phyloP scores from a whole-genome alignment of 2,888 invertebrate genomes.

The Athetis lepigone region DNA sequence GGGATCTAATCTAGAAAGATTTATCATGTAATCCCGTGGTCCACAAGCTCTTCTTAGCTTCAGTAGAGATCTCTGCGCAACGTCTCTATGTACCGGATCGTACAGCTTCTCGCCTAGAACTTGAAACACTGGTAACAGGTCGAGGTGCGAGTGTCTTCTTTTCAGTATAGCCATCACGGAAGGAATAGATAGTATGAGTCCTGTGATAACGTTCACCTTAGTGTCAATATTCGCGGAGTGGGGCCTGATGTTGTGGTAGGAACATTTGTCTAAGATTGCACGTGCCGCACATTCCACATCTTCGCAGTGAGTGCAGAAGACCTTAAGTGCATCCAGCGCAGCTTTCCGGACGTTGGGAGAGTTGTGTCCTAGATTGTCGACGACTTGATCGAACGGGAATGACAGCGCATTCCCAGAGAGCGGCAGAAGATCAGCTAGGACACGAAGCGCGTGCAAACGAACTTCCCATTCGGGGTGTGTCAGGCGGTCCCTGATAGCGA shows the following conservation, averaged over 20 bases:
- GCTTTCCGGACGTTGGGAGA: constrained; percentile 95
- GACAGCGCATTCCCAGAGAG: constrained; percentile 93
- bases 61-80: constrained; percentile 92
- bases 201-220: constrained; percentile 91
- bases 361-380: constrained; percentile 94
- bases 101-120: constrained; percentile 90
- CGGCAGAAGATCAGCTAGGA: constrained; percentile 94
- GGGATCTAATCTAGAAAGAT: constrained; percentile 83
- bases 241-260: constrained; percentile 90
- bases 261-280: constrained; percentile 92
- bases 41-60: constrained; percentile 93
- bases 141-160: constrained; percentile 84
- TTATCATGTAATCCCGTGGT: constrained; percentile 91
- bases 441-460: constrained; percentile 94
- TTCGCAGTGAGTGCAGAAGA: constrained; percentile 93
- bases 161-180: constrained; percentile 91
- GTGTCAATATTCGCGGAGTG: constrained; percentile 87
- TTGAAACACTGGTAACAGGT: constrained; percentile 88
- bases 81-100: constrained; percentile 91
- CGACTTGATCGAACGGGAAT: constrained; percentile 93
- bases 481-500: constrained; percentile 93
- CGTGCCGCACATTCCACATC: constrained; percentile 92
- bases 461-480: constrained; percentile 96
- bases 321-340: constrained; percentile 93
- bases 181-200: constrained; percentile 92